Percentiles rank a stretch among this genome's conserved stretches.
Evolutionary conservation across 1,140 invertebrate species (phyloP).

Genomic region (Philaenus spumarius): DNA sequence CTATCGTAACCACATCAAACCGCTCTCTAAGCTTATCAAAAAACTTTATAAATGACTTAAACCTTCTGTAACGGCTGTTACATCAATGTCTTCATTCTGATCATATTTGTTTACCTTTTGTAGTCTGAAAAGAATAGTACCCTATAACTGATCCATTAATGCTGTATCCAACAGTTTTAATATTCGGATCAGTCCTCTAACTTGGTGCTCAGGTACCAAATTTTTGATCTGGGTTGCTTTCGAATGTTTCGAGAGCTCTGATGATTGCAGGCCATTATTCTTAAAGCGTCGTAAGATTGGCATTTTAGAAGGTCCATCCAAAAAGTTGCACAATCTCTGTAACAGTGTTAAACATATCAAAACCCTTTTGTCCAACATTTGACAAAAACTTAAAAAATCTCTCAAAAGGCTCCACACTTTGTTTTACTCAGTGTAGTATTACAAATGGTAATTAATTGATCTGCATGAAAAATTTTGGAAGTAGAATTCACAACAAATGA

Average conservation of each 20-base stretch:
- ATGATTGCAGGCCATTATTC: conserved; percentile 18
- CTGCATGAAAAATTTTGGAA: conserved; percentile 24
- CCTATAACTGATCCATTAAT: conserved; percentile 12
- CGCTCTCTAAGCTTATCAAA: conserved; percentile 12
- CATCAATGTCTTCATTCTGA: conserved; percentile 6
- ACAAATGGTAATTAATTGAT: conserved; percentile 18
- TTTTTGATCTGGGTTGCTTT: conserved; percentile 22
- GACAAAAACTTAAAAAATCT: conserved; percentile 12
- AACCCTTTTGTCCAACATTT: conserved; percentile 10
- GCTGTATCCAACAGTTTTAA: conserved; percentile 21
- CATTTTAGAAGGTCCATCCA: conserved; percentile 21
- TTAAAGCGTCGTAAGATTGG: conserved; percentile 28
- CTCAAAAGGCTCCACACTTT: conserved; percentile 10
- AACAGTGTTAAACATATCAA: conserved; percentile 3
- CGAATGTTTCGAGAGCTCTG: conserved; percentile 10
- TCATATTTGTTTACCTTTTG: conserved; percentile 5
- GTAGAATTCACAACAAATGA: conserved; percentile 25
- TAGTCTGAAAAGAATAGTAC: conserved; percentile 7
- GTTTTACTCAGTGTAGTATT: conserved; percentile 17
- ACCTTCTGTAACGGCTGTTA: not conserved
- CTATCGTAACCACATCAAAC: conserved; percentile 17
- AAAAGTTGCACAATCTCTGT: not conserved
- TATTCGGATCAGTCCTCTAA: conserved; percentile 13
- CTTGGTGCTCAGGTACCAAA: conserved; percentile 18
- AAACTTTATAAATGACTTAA: conserved; percentile 10